phyloP scores from a whole-genome alignment of 2,888 invertebrate genomes.

The Pelosia muscerda region DNA sequence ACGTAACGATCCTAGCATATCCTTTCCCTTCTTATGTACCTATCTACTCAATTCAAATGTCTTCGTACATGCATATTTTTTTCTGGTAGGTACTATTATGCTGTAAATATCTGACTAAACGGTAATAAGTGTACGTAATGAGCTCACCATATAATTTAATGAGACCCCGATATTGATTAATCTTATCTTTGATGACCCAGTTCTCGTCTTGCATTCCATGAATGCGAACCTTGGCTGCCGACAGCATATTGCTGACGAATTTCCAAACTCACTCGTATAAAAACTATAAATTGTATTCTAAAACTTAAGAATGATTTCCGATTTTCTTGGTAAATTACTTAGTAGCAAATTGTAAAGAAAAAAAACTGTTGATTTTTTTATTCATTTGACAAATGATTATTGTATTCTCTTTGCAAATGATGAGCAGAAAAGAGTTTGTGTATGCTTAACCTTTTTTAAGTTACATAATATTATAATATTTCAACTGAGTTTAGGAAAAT shows the following conservation, averaged over 20 bases:
- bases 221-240: slow-evolving; percentile 86
- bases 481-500: no score
- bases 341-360: slow-evolving; percentile 14
- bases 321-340: slow-evolving; percentile 9
- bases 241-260: slow-evolving; percentile 73
- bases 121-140: not conserved
- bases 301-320: slow-evolving; percentile 6
- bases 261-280: not conserved
- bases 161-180: slow-evolving; percentile 89
- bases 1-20: no score
- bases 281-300: slow-evolving; percentile 2
- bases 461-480: no score
- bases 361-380: slow-evolving; percentile 6
- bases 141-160: slow-evolving; percentile 88
- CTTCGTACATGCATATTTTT: no score
- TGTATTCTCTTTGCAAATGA: not conserved
- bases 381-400: not conserved
- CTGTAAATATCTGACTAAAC: no score
- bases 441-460: not conserved
- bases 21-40: no score
- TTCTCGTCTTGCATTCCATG: slow-evolving; percentile 89
- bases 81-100: no score
- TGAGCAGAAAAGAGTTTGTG: not conserved
- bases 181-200: slow-evolving; percentile 89
- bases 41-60: no score